phyloP scores from a whole-genome alignment of 2,113 vertebrate genomes.

The Oostethus manadensis region DNA sequence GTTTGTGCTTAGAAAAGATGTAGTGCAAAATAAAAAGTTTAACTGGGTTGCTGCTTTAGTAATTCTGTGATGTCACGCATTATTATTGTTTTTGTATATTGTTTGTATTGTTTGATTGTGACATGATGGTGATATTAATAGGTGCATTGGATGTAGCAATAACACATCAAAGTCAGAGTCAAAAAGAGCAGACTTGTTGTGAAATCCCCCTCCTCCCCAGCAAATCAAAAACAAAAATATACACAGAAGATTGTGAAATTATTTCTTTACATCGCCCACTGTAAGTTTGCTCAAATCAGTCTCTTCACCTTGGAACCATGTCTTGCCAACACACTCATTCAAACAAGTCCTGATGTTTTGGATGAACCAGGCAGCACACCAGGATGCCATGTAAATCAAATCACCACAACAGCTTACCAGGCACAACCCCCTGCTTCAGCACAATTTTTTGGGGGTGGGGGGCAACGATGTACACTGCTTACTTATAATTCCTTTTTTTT shows the following conservation, averaged over 20 bases:
- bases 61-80: too few relatives aligned
- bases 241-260: slow-evolving; percentile 69
- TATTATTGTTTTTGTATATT: too few relatives aligned
- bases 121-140: too few relatives aligned
- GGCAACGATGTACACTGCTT: slow-evolving; percentile 54
- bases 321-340: slow-evolving; percentile 47
- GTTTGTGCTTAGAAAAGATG: too few relatives aligned
- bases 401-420: slow-evolving; percentile 38
- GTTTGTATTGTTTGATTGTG: too few relatives aligned
- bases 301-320: slow-evolving; percentile 61
- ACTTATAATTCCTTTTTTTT: too few relatives aligned
- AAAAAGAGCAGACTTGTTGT: slow-evolving; percentile 48
- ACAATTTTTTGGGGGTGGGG: background rate
- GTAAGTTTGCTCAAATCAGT: slow-evolving; percentile 60
- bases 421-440: slow-evolving; percentile 9
- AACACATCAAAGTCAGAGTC: background rate
- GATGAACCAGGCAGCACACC: slow-evolving; percentile 42
- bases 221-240: slow-evolving; percentile 74
- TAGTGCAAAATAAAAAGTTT: too few relatives aligned
- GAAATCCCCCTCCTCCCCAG: slow-evolving; percentile 48
- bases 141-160: too few relatives aligned
- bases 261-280: slow-evolving; percentile 75
- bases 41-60: too few relatives aligned
- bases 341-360: slow-evolving; percentile 36
- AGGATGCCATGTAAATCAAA: background rate